Evolutionary conservation across 2,888 invertebrate genomes (phyloP), one percentile per base, ranked within the genome.

Genomic region (Drosophila borborema): DNA sequence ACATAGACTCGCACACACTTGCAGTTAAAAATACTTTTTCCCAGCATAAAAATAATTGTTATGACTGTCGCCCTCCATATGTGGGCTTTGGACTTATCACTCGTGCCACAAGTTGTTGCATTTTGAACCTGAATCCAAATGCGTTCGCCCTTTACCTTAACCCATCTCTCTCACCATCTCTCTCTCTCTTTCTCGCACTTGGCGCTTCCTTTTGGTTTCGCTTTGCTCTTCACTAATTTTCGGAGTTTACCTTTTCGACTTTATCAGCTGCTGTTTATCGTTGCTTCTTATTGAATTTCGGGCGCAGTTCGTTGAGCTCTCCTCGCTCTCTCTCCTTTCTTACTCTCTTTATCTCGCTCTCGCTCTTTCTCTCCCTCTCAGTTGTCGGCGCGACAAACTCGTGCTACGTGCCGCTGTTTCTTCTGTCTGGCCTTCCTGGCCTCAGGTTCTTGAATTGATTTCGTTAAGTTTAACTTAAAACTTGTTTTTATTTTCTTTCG

Each of bases 261-360:
- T 89, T 89, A 86, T 90, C 87, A 88, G 84, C 82, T 79, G 77
- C 78, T 84, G 81, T 90, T 87, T 89, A 89, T 90, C 89, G 70
- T 51, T 62, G 54, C 74, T 78, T 83, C 86, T 89, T 82, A 82
- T 85, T 89, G 81, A 84, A 84, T 84, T 84, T 84, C 75, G 54
- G 54, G 81, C 28, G 43, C 71, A 70, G 72, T 70, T 86, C 77
- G 78, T 74, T 77, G 71, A 43, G 69, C 70, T 79, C 64, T 53
- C 45, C 23, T 49, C 28, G 36, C 20, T 10, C 12, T 20, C 38
- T 45, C 18, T 28, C 38, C 49, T 58, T 48, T n/a, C 18, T 60
- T 28, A 14, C 45, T 58, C 45, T 65, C 23, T 58, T 53, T 40
- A 18, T 9, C 38, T 55, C 28, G 43, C 2, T 9, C 38, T 55